Evolutionary conservation across 2,888 invertebrate genomes (phyloP).

Genomic region (Platycheirus albimanus): DNA sequence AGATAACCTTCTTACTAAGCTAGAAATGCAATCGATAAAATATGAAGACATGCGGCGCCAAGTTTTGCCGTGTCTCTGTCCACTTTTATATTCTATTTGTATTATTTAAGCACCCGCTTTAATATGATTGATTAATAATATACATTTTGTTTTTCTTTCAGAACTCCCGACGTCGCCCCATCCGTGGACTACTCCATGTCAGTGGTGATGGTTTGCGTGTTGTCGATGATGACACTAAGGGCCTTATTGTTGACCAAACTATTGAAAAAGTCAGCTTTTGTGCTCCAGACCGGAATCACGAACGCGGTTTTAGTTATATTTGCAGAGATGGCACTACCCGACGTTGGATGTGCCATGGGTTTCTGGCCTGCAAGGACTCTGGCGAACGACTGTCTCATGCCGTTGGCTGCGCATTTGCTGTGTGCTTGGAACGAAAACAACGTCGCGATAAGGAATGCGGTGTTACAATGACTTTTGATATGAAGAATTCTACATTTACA

Average conservation of each 20-base stretch:
- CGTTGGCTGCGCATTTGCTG: conserved; percentile 99
- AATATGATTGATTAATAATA: conserved; percentile 11
- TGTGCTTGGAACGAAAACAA: conserved; percentile 98
- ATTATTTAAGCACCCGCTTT: neutral
- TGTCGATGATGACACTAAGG: conserved; percentile 99
- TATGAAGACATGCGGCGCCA: neutral
- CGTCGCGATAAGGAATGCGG: conserved; percentile 98
- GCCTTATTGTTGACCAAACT: conserved; percentile 99
- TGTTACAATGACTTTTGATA: conserved; percentile 95
- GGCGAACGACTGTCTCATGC: conserved; percentile 99
- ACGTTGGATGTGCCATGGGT: conserved; percentile 99
- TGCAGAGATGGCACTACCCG: conserved; percentile 99
- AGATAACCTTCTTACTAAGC: conserved; percentile 19
- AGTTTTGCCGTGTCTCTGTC: neutral
- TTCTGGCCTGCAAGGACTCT: conserved; percentile 96
- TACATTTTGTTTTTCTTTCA: conserved; percentile 81
- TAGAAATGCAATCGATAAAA: neutral
- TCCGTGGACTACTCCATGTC: conserved; percentile 94
- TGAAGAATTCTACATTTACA: conserved; percentile 95
- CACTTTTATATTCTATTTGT: neutral
- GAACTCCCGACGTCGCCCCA: conserved; percentile 94
- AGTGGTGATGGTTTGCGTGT: conserved; percentile 98
- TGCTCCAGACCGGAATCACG: conserved; percentile 98
- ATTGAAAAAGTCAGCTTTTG: conserved; percentile 99
- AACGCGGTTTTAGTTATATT: conserved; percentile 98